Base-by-base conservation (phyloP, 2,113 vertebrate genomes). In the Cyanistes caeruleus region DNA sequence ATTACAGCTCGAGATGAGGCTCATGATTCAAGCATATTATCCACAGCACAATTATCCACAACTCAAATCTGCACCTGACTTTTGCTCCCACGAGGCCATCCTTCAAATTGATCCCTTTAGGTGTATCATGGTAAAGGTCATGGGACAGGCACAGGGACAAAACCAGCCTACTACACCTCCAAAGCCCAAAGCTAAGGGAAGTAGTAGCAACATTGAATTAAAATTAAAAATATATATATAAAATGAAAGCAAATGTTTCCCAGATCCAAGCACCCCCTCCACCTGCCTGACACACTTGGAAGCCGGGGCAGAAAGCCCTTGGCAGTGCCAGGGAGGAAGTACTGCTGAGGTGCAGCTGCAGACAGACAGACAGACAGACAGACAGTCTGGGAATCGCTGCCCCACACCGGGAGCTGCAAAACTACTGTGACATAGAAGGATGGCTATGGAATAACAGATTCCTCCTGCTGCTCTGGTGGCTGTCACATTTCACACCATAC, bases 401-500 rank as follows among this genome's bases (percentile, higher is more conserved):
- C 16, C 3, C 7, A 11, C 21, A 4, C 28, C 0, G 14, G 74
- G 62, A 93, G 72, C 80, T 1, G 7, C 80, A 44, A 6, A 84
- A 30, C 78, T 72, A 19, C 48, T 11, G 89, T 3, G 5, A 25
- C 84, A 37, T 37, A 52, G 75, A 85, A 74, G 59, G 87, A 67
- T 39, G 85, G 75, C 79, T 76, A 44, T 48, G 92, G 75, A 93
- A 84, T 79, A 77, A 85, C 84, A 94, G 93, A 94, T 90, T 94
- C 94, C 78, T 96, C 90, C 95, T 88, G 90, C 95, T 93, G 90
- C 93, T 96, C 90, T 93, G 60, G 88, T 96, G 95, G 93, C 95
- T 96, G 93, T 94, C 95, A 94, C 95, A 93, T 95, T 95, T 96
- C 93, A 94, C 95, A 95, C 93, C 68, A 75, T 86, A 95, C 93